Percentiles rank a stretch among this genome's conserved stretches.
Conservation (phyloP, 2,113 vertebrate genomes). For the Centropus bengalensis region DNA sequence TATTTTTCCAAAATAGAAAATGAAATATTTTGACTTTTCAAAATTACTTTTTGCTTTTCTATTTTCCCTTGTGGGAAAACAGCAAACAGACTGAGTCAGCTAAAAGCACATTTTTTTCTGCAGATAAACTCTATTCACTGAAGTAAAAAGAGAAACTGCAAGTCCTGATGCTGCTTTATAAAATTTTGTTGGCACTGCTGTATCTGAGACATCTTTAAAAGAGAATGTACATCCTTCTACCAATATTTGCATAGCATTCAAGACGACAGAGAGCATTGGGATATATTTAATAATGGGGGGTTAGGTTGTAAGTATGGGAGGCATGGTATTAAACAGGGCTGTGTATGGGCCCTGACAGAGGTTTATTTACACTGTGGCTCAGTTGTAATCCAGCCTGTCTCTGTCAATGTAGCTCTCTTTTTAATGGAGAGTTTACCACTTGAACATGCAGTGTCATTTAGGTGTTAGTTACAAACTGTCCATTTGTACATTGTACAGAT, state of each 20-base stretch:
- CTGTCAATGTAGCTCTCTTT: not conserved
- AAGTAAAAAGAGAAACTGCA: not conserved
- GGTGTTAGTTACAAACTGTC: not conserved
- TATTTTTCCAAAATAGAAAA: not conserved
- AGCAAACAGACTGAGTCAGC: not conserved
- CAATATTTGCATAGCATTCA: conserved; percentile 19
- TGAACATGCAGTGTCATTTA: not conserved
- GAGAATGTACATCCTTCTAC: not conserved
- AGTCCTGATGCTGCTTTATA: not conserved
- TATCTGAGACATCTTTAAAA: not conserved
- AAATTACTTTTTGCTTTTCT: not conserved
- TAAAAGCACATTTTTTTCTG: not conserved
- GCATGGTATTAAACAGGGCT: not conserved
- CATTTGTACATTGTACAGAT: too few species aligned
- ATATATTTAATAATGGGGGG: not conserved
- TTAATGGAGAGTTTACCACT: conserved; percentile 19
- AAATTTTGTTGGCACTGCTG: not conserved
- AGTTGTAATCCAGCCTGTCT: not conserved
- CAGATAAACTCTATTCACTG: not conserved
- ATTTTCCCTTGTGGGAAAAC: not conserved
- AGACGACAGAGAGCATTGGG: not conserved
- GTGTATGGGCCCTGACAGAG: not conserved
- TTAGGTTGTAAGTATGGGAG: not conserved
- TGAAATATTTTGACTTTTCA: conserved; percentile 22
- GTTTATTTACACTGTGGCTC: conserved; percentile 48